These are phyloP conservation scores for Proisotoma minuta DNA, from an alignment of 2,888 invertebrate genomes.

Conservation along the genomic window DNA sequence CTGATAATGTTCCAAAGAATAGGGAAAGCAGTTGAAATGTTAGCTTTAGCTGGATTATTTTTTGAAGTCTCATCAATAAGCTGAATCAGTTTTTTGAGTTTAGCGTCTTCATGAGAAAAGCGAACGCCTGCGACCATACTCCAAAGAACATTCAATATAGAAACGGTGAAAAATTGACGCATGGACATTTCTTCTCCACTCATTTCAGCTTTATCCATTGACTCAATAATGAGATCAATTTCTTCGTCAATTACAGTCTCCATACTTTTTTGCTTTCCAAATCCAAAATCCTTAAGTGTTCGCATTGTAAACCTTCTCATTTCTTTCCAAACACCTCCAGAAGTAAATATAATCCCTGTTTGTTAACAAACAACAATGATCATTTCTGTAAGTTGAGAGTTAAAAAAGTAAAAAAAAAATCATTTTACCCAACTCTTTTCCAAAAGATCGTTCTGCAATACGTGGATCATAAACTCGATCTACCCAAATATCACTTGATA, in stretches of 20 bases:
- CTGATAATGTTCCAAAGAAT: conserved; percentile 11
- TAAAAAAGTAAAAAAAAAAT: background rate
- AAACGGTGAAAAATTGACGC: conserved; percentile 40
- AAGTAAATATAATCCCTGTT: background rate
- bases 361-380: too few relatives aligned
- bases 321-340: conserved; percentile 36
- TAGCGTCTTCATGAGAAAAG: conserved; percentile 36
- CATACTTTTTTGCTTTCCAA: conserved; percentile 39
- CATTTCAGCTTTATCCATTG: background rate
- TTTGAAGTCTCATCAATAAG: conserved; percentile 28
- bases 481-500: conserved; percentile 17
- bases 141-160: conserved; percentile 45
- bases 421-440: conserved; percentile 13
- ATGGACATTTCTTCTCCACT: conserved; percentile 18
- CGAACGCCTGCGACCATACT: conserved; percentile 42
- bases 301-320: conserved; percentile 44
- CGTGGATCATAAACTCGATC: conserved; percentile 12
- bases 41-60: background rate
- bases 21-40: conserved; percentile 26
- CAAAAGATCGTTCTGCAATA: conserved; percentile 12
- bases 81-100: conserved; percentile 28
- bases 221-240: conserved; percentile 31
- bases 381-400: background rate
- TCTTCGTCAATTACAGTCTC: conserved; percentile 44
- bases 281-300: conserved; percentile 46